Evolutionary conservation across 2,797 vertebrate genomes (phyloP).

Genomic region (Tachyglossus aculeatus): DNA sequence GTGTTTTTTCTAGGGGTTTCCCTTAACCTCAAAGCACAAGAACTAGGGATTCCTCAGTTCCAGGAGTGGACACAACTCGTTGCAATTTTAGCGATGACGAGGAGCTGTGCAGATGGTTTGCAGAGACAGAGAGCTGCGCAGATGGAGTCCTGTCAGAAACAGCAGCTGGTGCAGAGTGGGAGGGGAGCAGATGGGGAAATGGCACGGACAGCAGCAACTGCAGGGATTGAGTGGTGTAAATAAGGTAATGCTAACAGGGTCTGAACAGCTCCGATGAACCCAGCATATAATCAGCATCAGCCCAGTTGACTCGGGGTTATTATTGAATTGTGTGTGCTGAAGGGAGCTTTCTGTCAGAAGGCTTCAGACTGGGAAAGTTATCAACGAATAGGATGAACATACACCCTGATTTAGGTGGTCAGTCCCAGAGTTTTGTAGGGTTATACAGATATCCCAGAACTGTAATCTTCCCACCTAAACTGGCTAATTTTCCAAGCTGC

Average conservation of each 20-base stretch:
- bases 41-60: conserved; percentile 38
- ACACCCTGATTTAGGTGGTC: no score
- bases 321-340: no score
- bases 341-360: no score
- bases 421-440: no score
- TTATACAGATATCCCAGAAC: no score
- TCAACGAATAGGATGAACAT: no score
- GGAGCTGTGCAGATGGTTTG: conserved; percentile 38
- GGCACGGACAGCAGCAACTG: conserved; percentile 32
- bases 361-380: no score
- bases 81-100: conserved; percentile 27
- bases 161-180: conserved; percentile 31
- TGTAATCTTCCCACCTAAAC: no score
- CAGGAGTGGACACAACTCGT: conserved; percentile 18
- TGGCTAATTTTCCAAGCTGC: no score
- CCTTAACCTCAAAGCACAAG: conserved; percentile 22
- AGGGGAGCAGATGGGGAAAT: conserved; percentile 47
- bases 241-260: conserved; percentile 37
- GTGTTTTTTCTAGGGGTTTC: conserved; percentile 30
- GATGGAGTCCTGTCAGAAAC: conserved; percentile 40
- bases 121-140: conserved; percentile 25
- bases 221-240: conserved; percentile 21
- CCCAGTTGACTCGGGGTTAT: no score
- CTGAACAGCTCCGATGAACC: conserved; percentile 50
- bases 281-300: conserved; percentile 25